These are phyloP conservation scores for Picathartes gymnocephalus DNA, from an alignment of 2,113 vertebrate genomes.

Conservation along the genomic window DNA sequence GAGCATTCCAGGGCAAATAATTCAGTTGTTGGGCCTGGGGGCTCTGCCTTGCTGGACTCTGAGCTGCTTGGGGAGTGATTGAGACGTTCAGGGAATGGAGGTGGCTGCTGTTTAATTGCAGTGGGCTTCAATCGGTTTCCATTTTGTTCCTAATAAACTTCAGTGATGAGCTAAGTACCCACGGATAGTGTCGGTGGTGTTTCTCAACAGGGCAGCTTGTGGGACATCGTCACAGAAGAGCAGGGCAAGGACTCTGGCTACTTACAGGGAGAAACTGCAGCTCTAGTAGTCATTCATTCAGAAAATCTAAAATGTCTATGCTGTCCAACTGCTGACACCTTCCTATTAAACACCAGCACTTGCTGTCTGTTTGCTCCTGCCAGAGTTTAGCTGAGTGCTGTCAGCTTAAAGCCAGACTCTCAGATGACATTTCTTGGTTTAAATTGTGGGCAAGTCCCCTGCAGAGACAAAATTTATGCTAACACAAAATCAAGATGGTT, in stretches of 20 bases:
- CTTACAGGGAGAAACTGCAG: background rate
- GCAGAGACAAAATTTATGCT: background rate
- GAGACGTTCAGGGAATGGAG: background rate
- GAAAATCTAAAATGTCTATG: background rate
- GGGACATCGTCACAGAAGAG: background rate
- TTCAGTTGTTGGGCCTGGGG: background rate
- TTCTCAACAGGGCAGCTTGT: background rate
- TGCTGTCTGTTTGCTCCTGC: background rate
- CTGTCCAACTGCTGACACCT: background rate
- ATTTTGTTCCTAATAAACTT: background rate
- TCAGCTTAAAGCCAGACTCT: background rate
- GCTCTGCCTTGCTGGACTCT: background rate
- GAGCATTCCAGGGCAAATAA: background rate
- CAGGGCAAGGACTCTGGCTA: background rate
- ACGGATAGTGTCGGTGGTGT: accelerated
- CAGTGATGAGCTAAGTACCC: background rate
- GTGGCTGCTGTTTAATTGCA: background rate
- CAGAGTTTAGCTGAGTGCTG: background rate
- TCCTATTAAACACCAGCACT: background rate
- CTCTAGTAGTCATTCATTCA: background rate
- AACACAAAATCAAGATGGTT: background rate
- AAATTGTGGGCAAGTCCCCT: background rate
- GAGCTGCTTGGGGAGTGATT: background rate
- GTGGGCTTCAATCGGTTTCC: background rate
- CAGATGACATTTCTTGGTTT: background rate